Evolutionary conservation across 2,113 vertebrate genomes (phyloP).

Genomic region (Aepyceros melampus): DNA sequence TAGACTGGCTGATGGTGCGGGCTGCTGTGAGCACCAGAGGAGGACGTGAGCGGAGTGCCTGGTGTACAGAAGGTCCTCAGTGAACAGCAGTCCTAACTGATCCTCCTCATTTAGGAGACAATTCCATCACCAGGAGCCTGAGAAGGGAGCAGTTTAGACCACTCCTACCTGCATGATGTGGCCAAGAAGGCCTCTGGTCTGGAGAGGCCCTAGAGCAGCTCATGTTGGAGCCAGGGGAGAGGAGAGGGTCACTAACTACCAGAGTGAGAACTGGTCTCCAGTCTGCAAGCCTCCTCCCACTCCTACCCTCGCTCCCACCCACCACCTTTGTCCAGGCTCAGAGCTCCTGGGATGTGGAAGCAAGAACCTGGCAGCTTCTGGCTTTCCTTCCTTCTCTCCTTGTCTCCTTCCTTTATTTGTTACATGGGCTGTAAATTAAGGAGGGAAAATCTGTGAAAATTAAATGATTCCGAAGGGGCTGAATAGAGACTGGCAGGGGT

Average conservation of each 20-base stretch:
- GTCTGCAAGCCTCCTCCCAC: not conserved
- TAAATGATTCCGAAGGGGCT: slow-evolving; percentile 64
- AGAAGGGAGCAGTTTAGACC: not conserved
- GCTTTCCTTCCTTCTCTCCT: fast-evolving
- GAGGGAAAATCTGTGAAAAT: slow-evolving; percentile 66
- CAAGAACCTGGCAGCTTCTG: not conserved
- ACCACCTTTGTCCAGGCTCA: not conserved
- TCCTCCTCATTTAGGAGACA: not conserved
- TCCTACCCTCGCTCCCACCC: not conserved
- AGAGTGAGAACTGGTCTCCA: not conserved
- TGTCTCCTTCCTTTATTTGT: slow-evolving; percentile 60
- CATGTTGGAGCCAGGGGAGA: not conserved
- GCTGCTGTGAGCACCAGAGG: not conserved
- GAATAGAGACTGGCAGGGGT: not conserved
- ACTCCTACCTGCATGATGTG: not conserved
- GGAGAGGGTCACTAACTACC: not conserved
- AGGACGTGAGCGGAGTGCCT: not conserved
- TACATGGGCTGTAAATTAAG: slow-evolving; percentile 73
- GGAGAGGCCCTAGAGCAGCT: not conserved
- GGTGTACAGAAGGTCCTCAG: not conserved
- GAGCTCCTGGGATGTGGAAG: not conserved
- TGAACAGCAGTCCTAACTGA: not conserved
- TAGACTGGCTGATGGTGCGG: not conserved
- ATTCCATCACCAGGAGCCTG: not conserved
- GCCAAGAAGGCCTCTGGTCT: not conserved